phyloP scores from a whole-genome alignment of 2,888 invertebrate genomes.

The Erpobdella octoculata region DNA sequence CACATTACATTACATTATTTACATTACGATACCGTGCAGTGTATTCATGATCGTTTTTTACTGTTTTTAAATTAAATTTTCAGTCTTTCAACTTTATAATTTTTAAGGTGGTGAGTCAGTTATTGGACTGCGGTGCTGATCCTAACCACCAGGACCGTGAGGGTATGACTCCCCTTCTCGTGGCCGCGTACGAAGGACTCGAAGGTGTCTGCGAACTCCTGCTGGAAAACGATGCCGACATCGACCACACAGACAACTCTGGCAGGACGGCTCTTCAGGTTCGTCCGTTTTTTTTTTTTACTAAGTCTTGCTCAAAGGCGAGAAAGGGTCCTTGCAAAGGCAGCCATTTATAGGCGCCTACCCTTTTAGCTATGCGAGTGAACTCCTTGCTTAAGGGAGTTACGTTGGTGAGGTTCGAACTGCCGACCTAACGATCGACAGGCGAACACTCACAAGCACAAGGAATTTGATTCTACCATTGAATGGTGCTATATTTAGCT shows the following conservation, averaged over 20 bases:
- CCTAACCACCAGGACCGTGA: constrained; percentile 51
- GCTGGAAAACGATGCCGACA: constrained; percentile 82
- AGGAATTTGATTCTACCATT: too few relatives aligned
- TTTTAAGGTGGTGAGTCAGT: constrained; percentile 44
- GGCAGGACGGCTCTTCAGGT: constrained; percentile 47
- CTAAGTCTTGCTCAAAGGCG: too few relatives aligned
- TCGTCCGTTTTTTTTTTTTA: neutral
- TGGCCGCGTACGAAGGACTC: constrained; percentile 58
- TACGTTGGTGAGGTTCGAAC: too few relatives aligned
- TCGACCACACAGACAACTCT: constrained; percentile 69
- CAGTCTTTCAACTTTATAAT: neutral
- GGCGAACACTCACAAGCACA: too few relatives aligned
- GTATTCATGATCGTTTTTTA: neutral
- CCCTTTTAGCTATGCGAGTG: too few relatives aligned
- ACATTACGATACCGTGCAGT: too few relatives aligned
- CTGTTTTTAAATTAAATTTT: neutral
- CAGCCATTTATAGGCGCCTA: too few relatives aligned
- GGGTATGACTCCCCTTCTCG: constrained; percentile 51
- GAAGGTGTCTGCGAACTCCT: constrained; percentile 64
- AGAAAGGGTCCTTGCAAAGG: too few relatives aligned
- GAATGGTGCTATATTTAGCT: too few relatives aligned
- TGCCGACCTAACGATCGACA: too few relatives aligned
- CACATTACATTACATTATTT: too few relatives aligned
- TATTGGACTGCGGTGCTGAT: constrained; percentile 48
- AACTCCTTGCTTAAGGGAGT: too few relatives aligned